phyloP scores from a whole-genome alignment of 37 sponge, comb jelly and placozoan species.

The Ianthella basta region DNA sequence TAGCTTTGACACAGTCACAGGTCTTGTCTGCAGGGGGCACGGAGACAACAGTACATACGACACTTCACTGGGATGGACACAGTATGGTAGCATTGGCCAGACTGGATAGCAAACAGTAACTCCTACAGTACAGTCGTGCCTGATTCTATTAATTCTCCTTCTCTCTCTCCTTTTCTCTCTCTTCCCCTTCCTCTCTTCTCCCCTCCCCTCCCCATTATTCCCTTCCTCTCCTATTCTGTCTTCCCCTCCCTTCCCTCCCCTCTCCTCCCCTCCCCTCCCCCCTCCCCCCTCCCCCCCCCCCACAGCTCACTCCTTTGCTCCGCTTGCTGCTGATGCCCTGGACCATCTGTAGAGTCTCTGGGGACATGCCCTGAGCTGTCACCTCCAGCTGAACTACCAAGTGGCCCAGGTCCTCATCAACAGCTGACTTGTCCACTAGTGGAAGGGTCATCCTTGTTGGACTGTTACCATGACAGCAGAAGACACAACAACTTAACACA shows the following conservation, averaged over 20 bases:
- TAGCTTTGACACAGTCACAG: constrained; percentile 20
- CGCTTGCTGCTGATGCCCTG: background rate
- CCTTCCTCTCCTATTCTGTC: too few species aligned
- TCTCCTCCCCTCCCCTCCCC: too few species aligned
- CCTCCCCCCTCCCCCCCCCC: too few species aligned
- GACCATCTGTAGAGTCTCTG: constrained; percentile 22
- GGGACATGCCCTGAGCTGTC: background rate
- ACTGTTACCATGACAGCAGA: too few species aligned
- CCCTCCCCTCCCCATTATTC: too few species aligned
- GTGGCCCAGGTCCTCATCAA: constrained; percentile 3
- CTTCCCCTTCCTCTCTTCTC: background rate
- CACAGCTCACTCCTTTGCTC: background rate
- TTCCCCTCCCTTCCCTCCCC: too few species aligned
- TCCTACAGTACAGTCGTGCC: background rate
- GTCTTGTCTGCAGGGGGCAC: background rate
- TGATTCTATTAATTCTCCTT: background rate
- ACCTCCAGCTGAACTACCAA: constrained; percentile 21
- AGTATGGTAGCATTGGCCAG: background rate
- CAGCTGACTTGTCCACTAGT: background rate
- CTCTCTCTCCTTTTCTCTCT: background rate
- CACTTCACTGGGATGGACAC: background rate
- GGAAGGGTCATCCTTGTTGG: too few species aligned
- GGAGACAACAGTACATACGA: too few species aligned
- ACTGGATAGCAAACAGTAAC: background rate
- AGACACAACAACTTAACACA: too few species aligned